Evolutionary conservation across 2,888 invertebrate genomes (phyloP), one percentile per base, ranked within the genome.

Genomic region (Malthinus flaveolus): DNA sequence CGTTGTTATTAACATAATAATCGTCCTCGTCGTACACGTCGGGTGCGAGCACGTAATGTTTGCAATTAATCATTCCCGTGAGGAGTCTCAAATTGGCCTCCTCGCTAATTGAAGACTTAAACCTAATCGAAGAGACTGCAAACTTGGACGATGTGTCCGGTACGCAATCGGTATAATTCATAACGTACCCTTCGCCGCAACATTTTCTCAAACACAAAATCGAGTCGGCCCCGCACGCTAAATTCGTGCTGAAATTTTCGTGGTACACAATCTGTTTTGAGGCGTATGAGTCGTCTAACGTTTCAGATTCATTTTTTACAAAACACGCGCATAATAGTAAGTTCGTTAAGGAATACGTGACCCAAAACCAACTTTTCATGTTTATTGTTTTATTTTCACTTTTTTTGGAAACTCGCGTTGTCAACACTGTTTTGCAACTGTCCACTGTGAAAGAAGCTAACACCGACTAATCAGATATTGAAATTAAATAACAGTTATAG

Each of bases 201-300:
- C 57, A 57, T 12, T 57, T 57, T 44, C 57, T 47, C 9, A 57
- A n/a, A 15, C 57, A 57, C 3, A 13, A 31, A 4, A 0, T 54
- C 35, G 7, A 12, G 6, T 15, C 13, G 3, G n/a, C n/a, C 1
- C 2, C 13, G 13, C 31, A 23, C 3, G 5, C 10, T 5, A 13
- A 39, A 39, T n/a, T 13, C 11, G 39, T 39, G 11, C n/a, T 13
- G 13, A 13, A 23, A 13, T 13, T 9, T 44, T 12, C 44, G 15
- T 44, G 44, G n/a, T 44, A 23, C 31, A 23, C 15, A n/a, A 44
- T 37, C 11, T 4, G 3, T 37, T 37, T 12, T n/a, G 7, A 11
- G 7, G 6, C 13, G 11, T 37, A 37, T 2, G 11, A 12, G 11
- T 37, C 37, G 13, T 23, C 23, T 5, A 5, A 23, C 2, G 23